A percentile compares a stretch with the other conserved stretches of the same genome.
phyloP scores from a whole-genome alignment of 1,140 invertebrate species.

The Tetramorium parvispinum region DNA sequence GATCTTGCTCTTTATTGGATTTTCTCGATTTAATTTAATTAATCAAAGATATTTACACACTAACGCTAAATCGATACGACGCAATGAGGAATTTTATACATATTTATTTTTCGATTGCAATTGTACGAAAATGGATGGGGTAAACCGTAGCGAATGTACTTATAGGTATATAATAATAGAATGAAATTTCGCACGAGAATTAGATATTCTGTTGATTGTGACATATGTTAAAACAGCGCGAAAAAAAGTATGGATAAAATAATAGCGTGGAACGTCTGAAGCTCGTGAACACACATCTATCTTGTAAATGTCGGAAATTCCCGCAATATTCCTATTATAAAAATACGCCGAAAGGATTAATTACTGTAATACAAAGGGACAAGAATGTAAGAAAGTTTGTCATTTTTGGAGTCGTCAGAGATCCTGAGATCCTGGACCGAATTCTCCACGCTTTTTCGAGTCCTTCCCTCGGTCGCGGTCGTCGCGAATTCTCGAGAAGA shows the following conservation, averaged over 20 bases:
- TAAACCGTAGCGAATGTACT: no score
- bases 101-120: background rate
- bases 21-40: no score
- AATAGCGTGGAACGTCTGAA: background rate
- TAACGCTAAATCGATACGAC: background rate
- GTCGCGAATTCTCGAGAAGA: slow-evolving; percentile 7
- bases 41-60: background rate
- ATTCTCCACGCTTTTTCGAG: slow-evolving; percentile 59
- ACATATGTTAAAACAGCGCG: no score
- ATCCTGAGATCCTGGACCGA: slow-evolving; percentile 15
- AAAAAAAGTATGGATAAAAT: background rate
- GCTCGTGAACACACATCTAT: background rate
- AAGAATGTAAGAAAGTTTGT: slow-evolving; percentile 30
- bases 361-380: background rate
- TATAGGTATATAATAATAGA: background rate
- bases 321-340: background rate
- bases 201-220: background rate
- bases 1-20: background rate
- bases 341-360: background rate
- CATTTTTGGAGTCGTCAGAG: slow-evolving; percentile 23
- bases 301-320: background rate
- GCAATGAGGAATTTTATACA: background rate
- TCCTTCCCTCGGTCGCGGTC: slow-evolving; percentile 18
- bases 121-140: background rate
- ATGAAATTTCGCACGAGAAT: background rate